Base-by-base conservation (phyloP, 2,888 invertebrate genomes). In the Ditula angustiorana region DNA sequence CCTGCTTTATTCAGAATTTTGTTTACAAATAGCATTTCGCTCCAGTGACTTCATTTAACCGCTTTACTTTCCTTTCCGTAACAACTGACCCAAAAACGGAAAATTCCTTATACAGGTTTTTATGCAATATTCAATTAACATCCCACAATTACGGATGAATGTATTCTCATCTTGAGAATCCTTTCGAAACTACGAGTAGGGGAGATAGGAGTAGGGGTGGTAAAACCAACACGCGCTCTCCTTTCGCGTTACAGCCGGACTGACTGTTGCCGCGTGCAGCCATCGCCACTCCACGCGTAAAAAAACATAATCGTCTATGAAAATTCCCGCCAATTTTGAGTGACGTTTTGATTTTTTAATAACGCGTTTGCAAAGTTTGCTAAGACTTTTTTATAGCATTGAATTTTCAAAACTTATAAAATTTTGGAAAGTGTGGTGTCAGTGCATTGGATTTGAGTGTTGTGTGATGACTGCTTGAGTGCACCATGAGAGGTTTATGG, bases 381-480 rank as follows among this genome's bases (percentile, higher is more conserved):
- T 47, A 5, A 11, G 16, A 19, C 19, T 41, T 50, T 50, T 49
- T 63, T 41, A 23, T 5, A 46, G n/a, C 21, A 5, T n/a, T 24
- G 0, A 7, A 23, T 11, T 13, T 30, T 1, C 2, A 10, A 8
- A n/a, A 62, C 56, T 63, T 72, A 68, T 71, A 67, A 28, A 62
- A 56, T 61, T 68, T 63, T 79, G 76, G 73, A 77, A 75, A 76
- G 80, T 78, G 83, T 73, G 78, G 75, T 75, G 73, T 77, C 78
- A 74, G 81, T 85, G 79, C 79, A 80, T 84, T 82, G 80, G 70
- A 55, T 55, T 66, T 59, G 69, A 66, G 63, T 68, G 74, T 85
- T 87, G 88, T 90, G 90, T 90, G 88, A 92, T 92, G 90, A 77
- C 89, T 77, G 80, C 83, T 82, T 86, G 87, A 87, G 88, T 84